These are phyloP conservation scores for Drosophila trapezifrons DNA, from an alignment of 1,140 invertebrate genomes.

Conservation along the genomic window DNA sequence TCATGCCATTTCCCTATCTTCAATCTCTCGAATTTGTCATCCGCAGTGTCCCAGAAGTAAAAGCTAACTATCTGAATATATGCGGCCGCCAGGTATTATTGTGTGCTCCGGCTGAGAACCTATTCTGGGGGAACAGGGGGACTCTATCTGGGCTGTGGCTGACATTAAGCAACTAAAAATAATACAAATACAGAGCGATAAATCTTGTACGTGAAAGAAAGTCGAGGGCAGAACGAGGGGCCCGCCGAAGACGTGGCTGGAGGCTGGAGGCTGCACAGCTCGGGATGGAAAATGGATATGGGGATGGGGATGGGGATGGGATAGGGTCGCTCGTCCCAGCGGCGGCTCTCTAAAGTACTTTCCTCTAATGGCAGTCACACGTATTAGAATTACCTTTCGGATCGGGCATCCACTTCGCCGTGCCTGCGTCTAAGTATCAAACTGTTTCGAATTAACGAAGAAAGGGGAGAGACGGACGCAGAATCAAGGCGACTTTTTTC, in stretches of 20 bases:
- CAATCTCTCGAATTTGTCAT: constrained; percentile 30
- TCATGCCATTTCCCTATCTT: neutral
- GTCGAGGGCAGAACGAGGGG: constrained; percentile 25
- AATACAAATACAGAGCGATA: constrained; percentile 83
- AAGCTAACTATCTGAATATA: constrained; percentile 42
- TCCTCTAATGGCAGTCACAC: constrained; percentile 77
- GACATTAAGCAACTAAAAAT: constrained; percentile 82
- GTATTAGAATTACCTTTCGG: constrained; percentile 63
- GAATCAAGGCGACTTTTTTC: constrained; percentile 62
- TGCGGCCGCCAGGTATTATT: constrained; percentile 29
- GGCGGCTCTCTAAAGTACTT: constrained; percentile 71
- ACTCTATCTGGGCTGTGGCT: constrained; percentile 60
- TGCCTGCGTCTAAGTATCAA: constrained; percentile 44
- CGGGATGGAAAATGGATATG: constrained; percentile 15
- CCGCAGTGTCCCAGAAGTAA: constrained; percentile 18
- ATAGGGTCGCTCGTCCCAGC: constrained; percentile 7
- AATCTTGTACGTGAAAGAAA: constrained; percentile 83
- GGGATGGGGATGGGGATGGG: constrained; percentile 14
- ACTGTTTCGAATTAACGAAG: constrained; percentile 62
- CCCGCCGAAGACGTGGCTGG: constrained; percentile 29
- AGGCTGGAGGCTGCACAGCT: constrained; percentile 21
- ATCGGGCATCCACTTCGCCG: constrained; percentile 43
- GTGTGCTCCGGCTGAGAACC: constrained; percentile 8
- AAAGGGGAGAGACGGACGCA: constrained; percentile 60
- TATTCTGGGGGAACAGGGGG: constrained; percentile 9